phyloP scores from a whole-genome alignment of 2,888 invertebrate species.

The Drosophila kambysellisi region DNA sequence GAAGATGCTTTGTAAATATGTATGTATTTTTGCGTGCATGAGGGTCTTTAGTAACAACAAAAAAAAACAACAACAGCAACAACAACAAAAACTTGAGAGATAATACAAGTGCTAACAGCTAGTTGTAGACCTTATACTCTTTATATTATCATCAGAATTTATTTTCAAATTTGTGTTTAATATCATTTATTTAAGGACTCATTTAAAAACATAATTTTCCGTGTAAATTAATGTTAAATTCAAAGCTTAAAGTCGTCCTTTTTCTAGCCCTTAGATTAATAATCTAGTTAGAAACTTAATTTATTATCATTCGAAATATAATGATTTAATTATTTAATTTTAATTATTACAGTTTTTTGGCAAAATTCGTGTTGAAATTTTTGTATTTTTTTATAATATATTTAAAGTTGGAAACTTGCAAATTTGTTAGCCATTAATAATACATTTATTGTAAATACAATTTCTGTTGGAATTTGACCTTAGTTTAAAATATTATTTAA shows the following conservation, averaged over 20 bases:
- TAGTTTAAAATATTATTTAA: not conserved
- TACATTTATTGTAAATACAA: not conserved
- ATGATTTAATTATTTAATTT: too few relatives aligned
- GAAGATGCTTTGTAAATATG: not conserved
- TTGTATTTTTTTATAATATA: not conserved
- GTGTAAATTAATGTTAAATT: not conserved
- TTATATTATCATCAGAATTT: not conserved
- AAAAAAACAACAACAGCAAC: conserved; percentile 3
- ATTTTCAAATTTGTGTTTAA: not conserved
- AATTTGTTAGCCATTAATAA: too few relatives aligned
- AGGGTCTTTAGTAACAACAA: conserved; percentile 32
- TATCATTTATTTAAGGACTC: not conserved
- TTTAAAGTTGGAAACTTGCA: too few relatives aligned
- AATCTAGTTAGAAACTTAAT: not conserved
- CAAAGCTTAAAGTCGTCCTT: not conserved
- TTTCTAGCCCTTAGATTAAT: not conserved
- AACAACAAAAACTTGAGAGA: conserved; percentile 19
- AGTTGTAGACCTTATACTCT: conserved; percentile 25
- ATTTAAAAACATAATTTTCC: not conserved
- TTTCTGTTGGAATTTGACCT: not conserved
- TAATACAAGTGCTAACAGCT: not conserved
- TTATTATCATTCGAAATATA: not conserved
- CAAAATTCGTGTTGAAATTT: not conserved
- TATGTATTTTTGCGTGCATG: conserved; percentile 11
- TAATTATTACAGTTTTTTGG: not conserved